Conservation (phyloP, 1,140 invertebrate genomes). For the Trypoxylus dichotomus region DNA sequence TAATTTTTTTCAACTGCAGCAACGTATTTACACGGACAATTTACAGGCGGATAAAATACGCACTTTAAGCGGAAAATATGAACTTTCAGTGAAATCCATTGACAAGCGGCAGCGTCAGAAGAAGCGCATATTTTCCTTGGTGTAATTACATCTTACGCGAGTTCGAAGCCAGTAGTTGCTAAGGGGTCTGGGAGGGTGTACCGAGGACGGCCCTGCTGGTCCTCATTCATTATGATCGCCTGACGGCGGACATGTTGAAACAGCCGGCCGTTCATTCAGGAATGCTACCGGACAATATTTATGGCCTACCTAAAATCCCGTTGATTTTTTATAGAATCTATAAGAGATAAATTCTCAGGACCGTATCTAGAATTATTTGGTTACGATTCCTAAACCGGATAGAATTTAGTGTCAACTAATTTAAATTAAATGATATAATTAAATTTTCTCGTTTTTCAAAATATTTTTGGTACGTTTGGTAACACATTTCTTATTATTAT, state of each 20-base stretch:
- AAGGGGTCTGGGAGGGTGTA: background rate
- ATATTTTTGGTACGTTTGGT: no score
- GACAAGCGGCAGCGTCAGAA: background rate
- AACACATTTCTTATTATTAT: no score
- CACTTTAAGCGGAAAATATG: background rate
- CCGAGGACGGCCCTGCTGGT: slow-evolving; percentile 32
- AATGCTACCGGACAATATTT: slow-evolving; percentile 46
- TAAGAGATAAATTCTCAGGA: slow-evolving; percentile 35
- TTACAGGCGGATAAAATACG: no score
- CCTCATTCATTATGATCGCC: slow-evolving; percentile 42
- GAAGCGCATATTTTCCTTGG: background rate
- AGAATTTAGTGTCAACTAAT: no score
- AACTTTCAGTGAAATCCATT: background rate
- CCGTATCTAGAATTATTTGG: slow-evolving; percentile 14
- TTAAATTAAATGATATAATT: no score
- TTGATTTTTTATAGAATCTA: slow-evolving; percentile 36
- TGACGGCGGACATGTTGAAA: slow-evolving; percentile 41
- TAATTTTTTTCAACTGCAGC: no score
- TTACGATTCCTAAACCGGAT: background rate
- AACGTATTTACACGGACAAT: no score
- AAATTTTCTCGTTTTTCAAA: no score
- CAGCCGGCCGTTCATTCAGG: slow-evolving; percentile 43
- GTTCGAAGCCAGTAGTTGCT: background rate
- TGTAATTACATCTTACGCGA: slow-evolving; percentile 14
- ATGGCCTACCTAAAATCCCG: slow-evolving; percentile 39